A percentile compares a stretch with the other conserved stretches of the same genome.
These are phyloP conservation scores for Lipotes vexillifer DNA, from an alignment of 2,113 vertebrate genomes.

Conservation along the genomic window DNA sequence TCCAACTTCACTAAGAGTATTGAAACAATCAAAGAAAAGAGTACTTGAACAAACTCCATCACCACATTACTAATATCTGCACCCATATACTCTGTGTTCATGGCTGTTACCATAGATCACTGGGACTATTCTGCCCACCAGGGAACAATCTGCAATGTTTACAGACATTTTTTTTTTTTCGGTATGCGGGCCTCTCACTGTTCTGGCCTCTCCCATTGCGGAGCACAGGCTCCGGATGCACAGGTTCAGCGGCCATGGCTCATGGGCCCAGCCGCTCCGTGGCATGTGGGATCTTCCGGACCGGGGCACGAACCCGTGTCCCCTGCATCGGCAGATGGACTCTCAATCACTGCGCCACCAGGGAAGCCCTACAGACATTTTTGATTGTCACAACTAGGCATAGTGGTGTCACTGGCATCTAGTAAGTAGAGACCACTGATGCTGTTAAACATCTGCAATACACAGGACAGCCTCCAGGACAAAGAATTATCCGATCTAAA, in stretches of 20 bases:
- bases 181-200: no score
- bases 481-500: not conserved
- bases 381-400: not conserved
- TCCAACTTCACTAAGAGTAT: not conserved
- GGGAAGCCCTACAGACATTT: not conserved
- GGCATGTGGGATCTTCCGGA: no score
- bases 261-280: no score
- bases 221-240: no score
- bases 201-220: no score
- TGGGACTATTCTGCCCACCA: not conserved
- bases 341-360: no score
- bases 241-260: no score
- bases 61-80: not conserved
- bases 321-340: no score
- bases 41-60: not conserved
- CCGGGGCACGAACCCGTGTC: no score
- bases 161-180: not conserved
- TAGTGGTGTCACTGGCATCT: not conserved
- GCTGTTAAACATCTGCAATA: not conserved
- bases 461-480: not conserved
- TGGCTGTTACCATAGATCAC: not conserved
- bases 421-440: not conserved
- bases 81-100: not conserved
- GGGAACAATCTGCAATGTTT: not conserved
- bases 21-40: not conserved